Evolutionary conservation across 92 coral and sea anemone genomes (phyloP).

Genomic region (Porites cylindrica): DNA sequence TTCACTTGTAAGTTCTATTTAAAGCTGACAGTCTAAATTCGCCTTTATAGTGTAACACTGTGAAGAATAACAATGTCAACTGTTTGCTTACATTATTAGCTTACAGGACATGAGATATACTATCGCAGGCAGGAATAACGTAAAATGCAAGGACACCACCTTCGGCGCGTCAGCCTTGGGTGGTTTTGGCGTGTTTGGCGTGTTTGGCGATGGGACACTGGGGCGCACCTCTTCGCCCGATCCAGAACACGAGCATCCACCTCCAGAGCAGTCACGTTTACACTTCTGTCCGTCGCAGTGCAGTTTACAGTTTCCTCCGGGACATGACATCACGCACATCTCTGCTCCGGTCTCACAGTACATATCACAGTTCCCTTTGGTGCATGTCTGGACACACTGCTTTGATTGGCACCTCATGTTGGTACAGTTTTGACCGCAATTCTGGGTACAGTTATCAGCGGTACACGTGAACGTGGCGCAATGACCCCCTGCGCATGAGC

Average conservation of each 20-base stretch:
- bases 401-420: constrained; percentile 63
- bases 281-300: constrained; percentile 60
- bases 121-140: constrained; percentile 17
- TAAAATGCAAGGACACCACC: neutral
- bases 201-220: neutral
- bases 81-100: neutral
- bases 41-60: too few relatives aligned
- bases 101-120: neutral
- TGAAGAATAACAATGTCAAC: too few relatives aligned
- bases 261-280: constrained; percentile 44
- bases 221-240: constrained; percentile 5
- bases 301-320: constrained; percentile 56
- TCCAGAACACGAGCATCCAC: constrained; percentile 37
- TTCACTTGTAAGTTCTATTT: too few relatives aligned
- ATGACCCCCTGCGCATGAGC: constrained; percentile 53
- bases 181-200: neutral
- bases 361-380: constrained; percentile 66
- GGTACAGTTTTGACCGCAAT: constrained; percentile 62
- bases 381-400: constrained; percentile 58
- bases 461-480: constrained; percentile 51
- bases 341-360: constrained; percentile 46
- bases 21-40: too few relatives aligned
- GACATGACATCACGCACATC: constrained; percentile 59
- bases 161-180: neutral
- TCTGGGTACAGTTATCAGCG: constrained; percentile 59